Evolutionary conservation across 2,113 vertebrate genomes (phyloP).

Genomic region (Trogon surrucura): DNA sequence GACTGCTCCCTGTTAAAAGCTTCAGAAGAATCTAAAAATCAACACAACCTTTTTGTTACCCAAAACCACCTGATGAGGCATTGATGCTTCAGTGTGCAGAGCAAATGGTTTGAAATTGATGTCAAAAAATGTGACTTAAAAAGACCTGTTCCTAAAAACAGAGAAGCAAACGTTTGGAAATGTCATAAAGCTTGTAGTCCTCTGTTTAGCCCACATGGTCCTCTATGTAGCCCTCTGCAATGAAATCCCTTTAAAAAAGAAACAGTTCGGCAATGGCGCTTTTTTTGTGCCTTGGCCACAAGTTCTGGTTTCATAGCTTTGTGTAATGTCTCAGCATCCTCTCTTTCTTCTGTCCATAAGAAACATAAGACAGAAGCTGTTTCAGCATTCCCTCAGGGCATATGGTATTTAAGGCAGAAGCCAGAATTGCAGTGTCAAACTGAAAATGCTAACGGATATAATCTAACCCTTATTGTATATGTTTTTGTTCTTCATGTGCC

Average conservation of each 20-base stretch:
- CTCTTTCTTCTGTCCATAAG: neutral
- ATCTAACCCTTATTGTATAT: neutral
- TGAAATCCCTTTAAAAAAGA: neutral
- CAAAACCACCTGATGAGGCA: neutral
- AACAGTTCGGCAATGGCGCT: neutral
- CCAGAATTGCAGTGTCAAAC: neutral
- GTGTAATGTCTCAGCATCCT: neutral
- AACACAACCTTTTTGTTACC: neutral
- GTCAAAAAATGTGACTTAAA: neutral
- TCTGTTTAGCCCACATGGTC: neutral
- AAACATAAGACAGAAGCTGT: neutral
- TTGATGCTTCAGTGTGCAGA: neutral
- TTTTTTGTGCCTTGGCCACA: neutral
- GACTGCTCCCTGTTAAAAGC: neutral
- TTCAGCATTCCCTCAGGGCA: neutral
- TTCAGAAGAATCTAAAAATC: constrained; percentile 4
- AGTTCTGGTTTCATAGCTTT: neutral
- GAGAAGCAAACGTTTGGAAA: neutral
- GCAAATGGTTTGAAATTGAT: neutral
- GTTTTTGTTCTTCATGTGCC: rapidly evolving
- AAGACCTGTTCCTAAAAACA: neutral
- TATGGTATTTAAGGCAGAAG: neutral
- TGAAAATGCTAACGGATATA: neutral
- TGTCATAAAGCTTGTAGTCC: neutral
- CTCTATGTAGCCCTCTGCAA: neutral